These are phyloP conservation scores for Neodontobutis hainanensis DNA, from an alignment of 2,113 vertebrate species.

Conservation along the genomic window DNA sequence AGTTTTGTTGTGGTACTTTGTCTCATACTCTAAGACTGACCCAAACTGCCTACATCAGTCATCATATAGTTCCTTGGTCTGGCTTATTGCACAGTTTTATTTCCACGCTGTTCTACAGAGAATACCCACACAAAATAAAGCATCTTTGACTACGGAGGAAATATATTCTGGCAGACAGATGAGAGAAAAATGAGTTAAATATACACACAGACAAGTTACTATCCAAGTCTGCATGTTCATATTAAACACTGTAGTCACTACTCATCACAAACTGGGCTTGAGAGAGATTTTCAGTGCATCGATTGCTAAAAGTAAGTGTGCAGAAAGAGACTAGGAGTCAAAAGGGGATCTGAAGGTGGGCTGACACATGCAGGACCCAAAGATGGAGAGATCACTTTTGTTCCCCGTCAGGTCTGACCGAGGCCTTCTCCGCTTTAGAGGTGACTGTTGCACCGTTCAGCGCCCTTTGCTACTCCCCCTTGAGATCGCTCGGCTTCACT, in stretches of 20 bases:
- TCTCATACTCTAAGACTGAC: conserved; percentile 51
- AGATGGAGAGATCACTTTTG: conserved; percentile 69
- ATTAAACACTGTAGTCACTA: conserved; percentile 50
- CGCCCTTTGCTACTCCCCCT: conserved; percentile 68
- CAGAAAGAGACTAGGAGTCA: conserved; percentile 61
- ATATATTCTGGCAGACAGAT: conserved; percentile 56
- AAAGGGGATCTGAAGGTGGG: conserved; percentile 71
- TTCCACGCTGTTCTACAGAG: conserved; percentile 46
- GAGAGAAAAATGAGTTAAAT: conserved; percentile 57
- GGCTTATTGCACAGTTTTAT: conserved; percentile 37
- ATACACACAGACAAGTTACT: conserved; percentile 49
- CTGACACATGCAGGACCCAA: conserved; percentile 61
- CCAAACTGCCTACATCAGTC: conserved; percentile 46
- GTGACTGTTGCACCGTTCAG: conserved; percentile 71
- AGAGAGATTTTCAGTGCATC: conserved; percentile 58
- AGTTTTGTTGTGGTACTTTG: conserved; percentile 25
- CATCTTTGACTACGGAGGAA: conserved; percentile 42
- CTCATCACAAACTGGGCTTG: conserved; percentile 49
- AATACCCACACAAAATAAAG: conserved; percentile 63
- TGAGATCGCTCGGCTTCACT: conserved; percentile 69
- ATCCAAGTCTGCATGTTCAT: conserved; percentile 51
- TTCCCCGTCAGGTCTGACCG: conserved; percentile 73
- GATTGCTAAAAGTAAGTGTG: conserved; percentile 67
- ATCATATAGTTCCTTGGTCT: conserved; percentile 38
- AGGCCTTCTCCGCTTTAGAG: conserved; percentile 67